phyloP scores from a whole-genome alignment of 2,113 vertebrate genomes.

The Sebastes fasciatus region DNA sequence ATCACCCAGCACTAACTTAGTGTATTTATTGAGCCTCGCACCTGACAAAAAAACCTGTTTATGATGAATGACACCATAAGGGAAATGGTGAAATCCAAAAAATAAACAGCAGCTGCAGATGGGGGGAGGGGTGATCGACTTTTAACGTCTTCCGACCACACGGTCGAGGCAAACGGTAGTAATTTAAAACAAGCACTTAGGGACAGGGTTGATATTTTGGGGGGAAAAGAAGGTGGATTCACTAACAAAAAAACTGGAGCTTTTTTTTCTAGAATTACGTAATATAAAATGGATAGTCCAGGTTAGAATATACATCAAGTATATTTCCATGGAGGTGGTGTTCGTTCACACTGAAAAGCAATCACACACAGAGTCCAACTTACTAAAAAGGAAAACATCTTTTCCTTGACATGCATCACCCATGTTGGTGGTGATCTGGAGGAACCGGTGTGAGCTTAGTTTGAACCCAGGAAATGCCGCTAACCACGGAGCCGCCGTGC shows the following conservation, averaged over 20 bases:
- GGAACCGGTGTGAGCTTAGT: neutral
- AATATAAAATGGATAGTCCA: neutral
- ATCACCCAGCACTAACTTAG: no score
- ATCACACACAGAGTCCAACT: neutral
- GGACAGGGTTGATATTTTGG: neutral
- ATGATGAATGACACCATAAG: neutral
- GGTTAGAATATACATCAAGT: neutral
- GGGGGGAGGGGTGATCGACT: neutral
- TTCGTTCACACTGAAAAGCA: neutral
- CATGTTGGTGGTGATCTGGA: constrained; percentile 2
- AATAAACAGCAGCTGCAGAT: constrained; percentile 3
- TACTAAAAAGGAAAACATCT: neutral
- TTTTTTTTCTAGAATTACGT: neutral
- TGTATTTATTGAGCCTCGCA: neutral
- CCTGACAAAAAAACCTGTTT: neutral
- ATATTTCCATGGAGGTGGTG: neutral
- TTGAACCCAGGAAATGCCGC: constrained; percentile 4
- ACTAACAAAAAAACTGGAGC: neutral
- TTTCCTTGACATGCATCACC: neutral
- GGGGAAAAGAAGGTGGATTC: neutral
- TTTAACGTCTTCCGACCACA: neutral
- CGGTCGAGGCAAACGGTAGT: no score
- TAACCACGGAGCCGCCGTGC: neutral
- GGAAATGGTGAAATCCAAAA: neutral
- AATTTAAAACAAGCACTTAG: neutral